Conservation (phyloP, 2,113 vertebrate species). For the Eubucco bourcierii region DNA sequence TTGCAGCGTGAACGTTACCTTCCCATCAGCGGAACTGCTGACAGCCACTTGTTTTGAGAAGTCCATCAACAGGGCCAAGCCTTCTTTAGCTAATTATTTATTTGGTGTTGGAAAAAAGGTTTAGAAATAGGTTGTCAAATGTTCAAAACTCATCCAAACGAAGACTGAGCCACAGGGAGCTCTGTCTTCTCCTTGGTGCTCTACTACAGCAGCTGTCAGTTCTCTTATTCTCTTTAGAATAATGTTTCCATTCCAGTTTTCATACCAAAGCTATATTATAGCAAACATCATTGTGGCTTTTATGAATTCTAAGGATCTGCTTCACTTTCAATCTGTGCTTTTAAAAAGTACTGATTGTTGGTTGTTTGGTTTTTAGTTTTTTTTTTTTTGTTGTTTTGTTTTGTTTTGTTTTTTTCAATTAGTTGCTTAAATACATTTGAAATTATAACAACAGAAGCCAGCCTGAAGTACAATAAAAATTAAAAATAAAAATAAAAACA, state of each 20-base stretch:
- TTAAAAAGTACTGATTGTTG: constrained; percentile 35
- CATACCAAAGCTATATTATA: constrained; percentile 30
- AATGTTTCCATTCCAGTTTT: constrained; percentile 20
- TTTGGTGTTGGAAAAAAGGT: neutral
- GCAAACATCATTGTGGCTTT: neutral
- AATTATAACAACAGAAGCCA: constrained; percentile 63
- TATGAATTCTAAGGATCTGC: neutral
- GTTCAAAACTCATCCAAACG: neutral
- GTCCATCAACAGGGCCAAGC: neutral
- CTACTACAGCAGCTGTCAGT: neutral
- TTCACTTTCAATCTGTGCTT: constrained; percentile 1
- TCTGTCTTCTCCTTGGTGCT: neutral
- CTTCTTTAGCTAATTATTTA: neutral
- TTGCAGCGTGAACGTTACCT: neutral
- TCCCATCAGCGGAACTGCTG: neutral
- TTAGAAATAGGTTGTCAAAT: neutral
- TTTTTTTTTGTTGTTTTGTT: too few relatives aligned
- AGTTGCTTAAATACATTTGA: constrained; percentile 36
- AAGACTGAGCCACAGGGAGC: neutral
- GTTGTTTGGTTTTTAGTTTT: neutral
- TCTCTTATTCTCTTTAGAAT: neutral
- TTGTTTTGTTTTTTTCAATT: neutral
- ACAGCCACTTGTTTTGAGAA: neutral
- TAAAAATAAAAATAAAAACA: neutral
- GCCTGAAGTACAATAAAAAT: constrained; percentile 38